Percentiles rank a stretch among this genome's conserved stretches.
phyloP scores from a whole-genome alignment of 2,888 invertebrate genomes.

The Agelastica alni region DNA sequence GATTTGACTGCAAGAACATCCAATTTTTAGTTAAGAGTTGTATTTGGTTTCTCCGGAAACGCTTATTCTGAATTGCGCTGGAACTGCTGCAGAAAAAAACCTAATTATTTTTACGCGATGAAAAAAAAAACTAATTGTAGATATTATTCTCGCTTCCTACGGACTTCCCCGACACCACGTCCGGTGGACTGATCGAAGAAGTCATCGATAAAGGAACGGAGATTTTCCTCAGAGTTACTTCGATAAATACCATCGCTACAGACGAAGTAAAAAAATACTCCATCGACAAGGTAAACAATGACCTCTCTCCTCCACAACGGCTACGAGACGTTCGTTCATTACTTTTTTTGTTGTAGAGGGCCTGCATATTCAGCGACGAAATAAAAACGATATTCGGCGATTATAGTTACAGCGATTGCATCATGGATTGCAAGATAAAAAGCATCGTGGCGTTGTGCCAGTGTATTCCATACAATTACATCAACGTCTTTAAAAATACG shows the following conservation, averaged over 20 bases:
- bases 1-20: too few species aligned
- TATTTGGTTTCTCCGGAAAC: too few species aligned
- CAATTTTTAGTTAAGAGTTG: too few species aligned
- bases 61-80: too few species aligned
- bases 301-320: too few species aligned
- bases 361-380: constrained; percentile 43
- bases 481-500: constrained; percentile 49
- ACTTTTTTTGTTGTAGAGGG: constrained; percentile 33
- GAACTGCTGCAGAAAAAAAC: too few species aligned
- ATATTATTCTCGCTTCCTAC: constrained; percentile 62
- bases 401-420: constrained; percentile 65
- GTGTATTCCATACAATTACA: constrained; percentile 64
- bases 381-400: constrained; percentile 39
- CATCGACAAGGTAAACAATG: constrained; percentile 36
- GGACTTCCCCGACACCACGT: constrained; percentile 64
- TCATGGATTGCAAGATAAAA: constrained; percentile 62
- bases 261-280: constrained; percentile 39
- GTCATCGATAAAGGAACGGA: constrained; percentile 45
- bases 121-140: too few species aligned
- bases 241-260: constrained; percentile 37
- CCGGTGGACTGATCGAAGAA: constrained; percentile 58
- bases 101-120: too few species aligned
- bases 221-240: constrained; percentile 42
- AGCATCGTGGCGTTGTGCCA: constrained; percentile 61
- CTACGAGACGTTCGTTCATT: too few species aligned